phyloP scores from a whole-genome alignment of 2,888 invertebrate genomes.

The Thumatha senex region DNA sequence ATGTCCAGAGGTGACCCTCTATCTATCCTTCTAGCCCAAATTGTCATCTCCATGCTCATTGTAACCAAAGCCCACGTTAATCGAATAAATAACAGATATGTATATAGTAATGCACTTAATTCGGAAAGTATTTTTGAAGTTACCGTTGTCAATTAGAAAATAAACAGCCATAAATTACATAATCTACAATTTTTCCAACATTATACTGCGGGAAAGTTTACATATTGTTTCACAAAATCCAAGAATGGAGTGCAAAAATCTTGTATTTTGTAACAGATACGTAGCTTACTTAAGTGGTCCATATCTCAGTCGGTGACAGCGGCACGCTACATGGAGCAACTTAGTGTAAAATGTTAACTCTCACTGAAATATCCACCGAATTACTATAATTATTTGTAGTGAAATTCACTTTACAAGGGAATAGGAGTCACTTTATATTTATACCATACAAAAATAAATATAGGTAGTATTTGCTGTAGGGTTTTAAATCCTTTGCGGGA shows the following conservation, averaged over 20 bases:
- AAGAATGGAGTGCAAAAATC: background rate
- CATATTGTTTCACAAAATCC: background rate
- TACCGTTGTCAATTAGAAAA: too few relatives aligned
- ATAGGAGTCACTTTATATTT: too few relatives aligned
- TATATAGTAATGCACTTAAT: background rate
- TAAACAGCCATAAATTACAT: background rate
- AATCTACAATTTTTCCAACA: background rate
- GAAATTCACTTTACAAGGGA: background rate
- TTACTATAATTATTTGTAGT: background rate
- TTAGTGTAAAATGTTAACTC: conserved; percentile 6
- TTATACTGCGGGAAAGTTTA: background rate
- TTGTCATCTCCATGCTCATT: too few relatives aligned
- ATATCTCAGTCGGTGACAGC: conserved; percentile 10
- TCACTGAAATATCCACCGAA: conserved; percentile 3
- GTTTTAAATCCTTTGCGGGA: too few relatives aligned
- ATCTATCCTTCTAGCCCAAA: too few relatives aligned
- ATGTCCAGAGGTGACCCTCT: too few relatives aligned
- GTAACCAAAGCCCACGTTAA: too few relatives aligned
- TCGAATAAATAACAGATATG: too few relatives aligned
- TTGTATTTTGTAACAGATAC: conserved; percentile 2
- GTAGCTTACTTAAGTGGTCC: conserved; percentile 8
- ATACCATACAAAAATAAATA: too few relatives aligned
- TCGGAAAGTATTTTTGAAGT: background rate
- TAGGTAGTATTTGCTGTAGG: too few relatives aligned
- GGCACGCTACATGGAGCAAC: conserved; percentile 8